Evolutionary conservation across 2,113 vertebrate genomes (phyloP).

Genomic region (Amblyopsis rosae): DNA sequence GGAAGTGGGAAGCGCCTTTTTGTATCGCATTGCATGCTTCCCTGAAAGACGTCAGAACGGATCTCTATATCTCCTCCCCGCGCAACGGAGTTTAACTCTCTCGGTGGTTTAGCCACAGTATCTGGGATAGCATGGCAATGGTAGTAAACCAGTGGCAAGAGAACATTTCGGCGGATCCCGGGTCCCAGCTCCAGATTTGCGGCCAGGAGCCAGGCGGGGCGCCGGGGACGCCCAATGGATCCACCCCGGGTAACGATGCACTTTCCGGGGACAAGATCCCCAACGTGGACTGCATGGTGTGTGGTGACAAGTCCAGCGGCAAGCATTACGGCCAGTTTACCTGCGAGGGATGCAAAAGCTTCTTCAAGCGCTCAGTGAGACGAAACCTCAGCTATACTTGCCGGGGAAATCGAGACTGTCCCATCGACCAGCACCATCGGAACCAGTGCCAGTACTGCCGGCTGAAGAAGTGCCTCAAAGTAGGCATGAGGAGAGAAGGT

Average conservation of each 20-base stretch:
- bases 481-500: constrained; percentile 87
- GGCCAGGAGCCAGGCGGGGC: constrained; percentile 79
- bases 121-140: constrained; percentile 83
- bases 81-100: constrained; percentile 48
- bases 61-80: constrained; percentile 49
- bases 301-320: constrained; percentile 86
- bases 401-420: constrained; percentile 83
- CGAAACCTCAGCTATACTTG: constrained; percentile 87
- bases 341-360: constrained; percentile 89
- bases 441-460: constrained; percentile 89
- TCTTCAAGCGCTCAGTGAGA: constrained; percentile 87
- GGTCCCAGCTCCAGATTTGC: constrained; percentile 80
- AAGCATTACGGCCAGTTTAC: constrained; percentile 88
- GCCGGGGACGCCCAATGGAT: constrained; percentile 78
- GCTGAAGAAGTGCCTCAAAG: constrained; percentile 86
- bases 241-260: constrained; percentile 79
- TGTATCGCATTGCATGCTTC: constrained; percentile 22
- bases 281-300: constrained; percentile 87
- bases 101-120: constrained; percentile 61
- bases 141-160: constrained; percentile 86
- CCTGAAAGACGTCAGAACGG: constrained; percentile 57
- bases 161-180: constrained; percentile 81
- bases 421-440: constrained; percentile 86
- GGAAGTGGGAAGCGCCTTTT: constrained; percentile 56
- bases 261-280: constrained; percentile 81